Percentiles rank a stretch among this genome's conserved stretches.
phyloP scores from a whole-genome alignment of 2,113 vertebrate species.

The Oplegnathus fasciatus region DNA sequence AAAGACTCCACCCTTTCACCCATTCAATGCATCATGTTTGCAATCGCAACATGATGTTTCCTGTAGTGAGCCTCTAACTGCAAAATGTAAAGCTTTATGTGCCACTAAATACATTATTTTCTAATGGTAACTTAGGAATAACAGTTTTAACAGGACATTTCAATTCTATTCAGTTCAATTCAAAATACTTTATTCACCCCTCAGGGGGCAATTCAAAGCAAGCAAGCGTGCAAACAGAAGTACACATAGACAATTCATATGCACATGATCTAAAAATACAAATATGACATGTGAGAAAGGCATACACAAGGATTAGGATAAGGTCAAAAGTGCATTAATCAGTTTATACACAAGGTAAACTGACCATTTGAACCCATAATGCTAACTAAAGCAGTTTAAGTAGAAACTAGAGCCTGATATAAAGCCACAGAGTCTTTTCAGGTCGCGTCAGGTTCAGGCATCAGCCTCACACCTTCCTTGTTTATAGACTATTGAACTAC shows the following conservation, averaged over 20 bases:
- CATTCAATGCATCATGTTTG: not conserved
- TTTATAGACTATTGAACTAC: slow-evolving; percentile 38
- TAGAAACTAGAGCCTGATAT: not conserved
- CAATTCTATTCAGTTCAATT: no score
- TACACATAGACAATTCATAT: no score
- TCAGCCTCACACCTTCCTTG: slow-evolving; percentile 42
- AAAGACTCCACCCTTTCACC: not conserved
- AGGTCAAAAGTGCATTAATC: no score
- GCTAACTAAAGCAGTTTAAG: not conserved
- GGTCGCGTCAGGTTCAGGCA: slow-evolving; percentile 12
- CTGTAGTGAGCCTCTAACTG: slow-evolving; percentile 4
- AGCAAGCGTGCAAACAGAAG: no score
- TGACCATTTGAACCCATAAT: not conserved
- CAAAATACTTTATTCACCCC: no score
- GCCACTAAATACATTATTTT: not conserved
- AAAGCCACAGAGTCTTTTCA: slow-evolving; percentile 5
- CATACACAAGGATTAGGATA: no score
- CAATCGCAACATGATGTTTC: not conserved
- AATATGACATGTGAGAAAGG: no score
- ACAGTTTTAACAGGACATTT: not conserved
- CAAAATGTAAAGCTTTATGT: not conserved
- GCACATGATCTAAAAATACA: no score
- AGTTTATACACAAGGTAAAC: no score
- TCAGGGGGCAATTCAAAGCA: no score
- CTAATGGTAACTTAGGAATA: not conserved